These are phyloP conservation scores for Aramus guarauna DNA, from an alignment of 2,113 vertebrate species.

Conservation along the genomic window DNA sequence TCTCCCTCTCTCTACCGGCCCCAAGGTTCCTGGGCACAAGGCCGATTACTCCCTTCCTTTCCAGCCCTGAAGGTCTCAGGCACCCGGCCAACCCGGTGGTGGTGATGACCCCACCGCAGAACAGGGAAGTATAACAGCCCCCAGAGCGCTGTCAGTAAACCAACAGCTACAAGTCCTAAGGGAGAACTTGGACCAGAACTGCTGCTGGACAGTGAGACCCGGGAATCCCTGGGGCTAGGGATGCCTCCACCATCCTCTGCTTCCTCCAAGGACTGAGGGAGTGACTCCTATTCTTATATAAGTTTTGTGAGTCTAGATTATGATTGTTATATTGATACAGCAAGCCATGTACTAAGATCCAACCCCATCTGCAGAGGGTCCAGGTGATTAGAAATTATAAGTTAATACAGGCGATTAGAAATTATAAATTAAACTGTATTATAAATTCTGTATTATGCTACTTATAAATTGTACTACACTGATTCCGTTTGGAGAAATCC, in stretches of 20 bases:
- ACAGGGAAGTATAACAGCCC: fast-evolving
- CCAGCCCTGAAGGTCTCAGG: not conserved
- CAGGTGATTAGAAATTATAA: not conserved
- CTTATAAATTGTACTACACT: not conserved
- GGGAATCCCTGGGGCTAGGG: fast-evolving
- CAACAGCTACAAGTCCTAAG: not conserved
- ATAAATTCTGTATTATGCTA: not conserved
- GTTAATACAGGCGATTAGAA: not conserved
- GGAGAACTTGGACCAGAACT: not conserved
- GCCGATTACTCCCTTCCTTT: too few species aligned
- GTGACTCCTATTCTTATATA: fast-evolving
- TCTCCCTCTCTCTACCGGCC: not conserved
- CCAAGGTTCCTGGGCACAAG: not conserved
- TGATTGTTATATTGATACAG: not conserved
- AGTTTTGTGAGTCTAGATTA: not conserved
- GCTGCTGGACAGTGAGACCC: not conserved
- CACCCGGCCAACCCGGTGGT: fast-evolving
- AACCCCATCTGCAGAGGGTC: too few species aligned
- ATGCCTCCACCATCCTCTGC: fast-evolving
- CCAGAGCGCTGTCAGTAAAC: not conserved
- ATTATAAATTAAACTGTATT: not conserved
- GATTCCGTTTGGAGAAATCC: not conserved
- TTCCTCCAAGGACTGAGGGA: not conserved
- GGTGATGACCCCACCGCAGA: not conserved
- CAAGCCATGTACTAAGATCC: not conserved